Evolutionary conservation across 2,888 invertebrate genomes (phyloP), one percentile per base, ranked within the genome.

Genomic region (Bellardia bayeri): DNA sequence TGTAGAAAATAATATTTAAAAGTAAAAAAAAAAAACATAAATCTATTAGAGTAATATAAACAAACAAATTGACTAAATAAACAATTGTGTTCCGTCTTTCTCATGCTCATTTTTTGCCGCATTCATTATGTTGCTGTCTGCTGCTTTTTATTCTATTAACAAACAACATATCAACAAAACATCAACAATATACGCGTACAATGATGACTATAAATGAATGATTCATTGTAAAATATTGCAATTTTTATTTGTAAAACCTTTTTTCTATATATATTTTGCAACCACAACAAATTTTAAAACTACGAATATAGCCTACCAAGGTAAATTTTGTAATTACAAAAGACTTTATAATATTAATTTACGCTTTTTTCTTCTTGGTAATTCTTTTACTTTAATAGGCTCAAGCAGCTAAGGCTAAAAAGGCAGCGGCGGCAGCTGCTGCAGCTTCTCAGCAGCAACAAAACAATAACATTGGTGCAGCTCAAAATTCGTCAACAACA

Each of bases 371-470:
- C 42, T 54, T 83, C 11, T 40, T n/a, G 3, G n/a, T 72, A 2
- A 37, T 54, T 72, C 33, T 74, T 69, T 68, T 80, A 5, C 58
- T 71, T 61, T 90, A 88, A 5, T 88, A 93, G 93, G 93, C 93
- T 66, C 92, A 93, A 82, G 92, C 91, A 87, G 93, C 91, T 90
- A 92, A 94, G 90, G 91, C 94, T 89, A 92, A 94, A 88, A 93
- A 93, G 71, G 92, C 93, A n/a, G 92, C 89, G 1, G 92, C 93
- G 30, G 90, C 90, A 8, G 89, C 91, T 40, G 91, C 91, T 66
- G 92, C 92, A 71, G 91, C 92, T 49, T 91, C 92, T 37, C 92
- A 91, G 75, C 90, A 90, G 82, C 74, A 91, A 75, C 71, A 88
- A 42, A 63, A 63, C 7, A 72, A 72, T 68, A 89, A 88, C 72